Percentiles rank a stretch among this genome's conserved stretches.
Evolutionary conservation across 2,113 vertebrate genomes (phyloP).

Genomic region (Pterocles burchelli): DNA sequence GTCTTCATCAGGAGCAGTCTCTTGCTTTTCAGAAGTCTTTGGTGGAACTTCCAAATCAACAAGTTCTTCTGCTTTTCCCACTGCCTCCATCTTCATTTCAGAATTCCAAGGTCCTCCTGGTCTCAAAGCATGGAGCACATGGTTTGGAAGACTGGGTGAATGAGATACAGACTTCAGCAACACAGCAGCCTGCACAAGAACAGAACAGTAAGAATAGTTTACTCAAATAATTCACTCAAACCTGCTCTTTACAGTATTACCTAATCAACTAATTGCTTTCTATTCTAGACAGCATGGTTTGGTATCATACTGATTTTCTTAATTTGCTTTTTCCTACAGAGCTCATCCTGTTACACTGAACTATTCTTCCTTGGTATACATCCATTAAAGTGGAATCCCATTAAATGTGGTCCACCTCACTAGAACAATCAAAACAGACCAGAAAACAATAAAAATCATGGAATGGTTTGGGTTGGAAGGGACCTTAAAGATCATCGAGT

Average conservation of each 20-base stretch:
- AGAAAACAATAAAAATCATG: neutral
- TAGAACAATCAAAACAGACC: neutral
- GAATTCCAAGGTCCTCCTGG: slow-evolving; percentile 68
- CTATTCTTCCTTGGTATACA: neutral
- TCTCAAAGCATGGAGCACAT: slow-evolving; percentile 79
- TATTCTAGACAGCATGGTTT: neutral
- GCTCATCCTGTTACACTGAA: neutral
- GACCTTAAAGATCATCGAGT: too few species aligned
- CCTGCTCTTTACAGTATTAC: neutral
- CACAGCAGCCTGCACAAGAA: slow-evolving; percentile 68
- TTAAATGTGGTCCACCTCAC: fast-evolving
- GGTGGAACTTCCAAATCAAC: slow-evolving; percentile 82
- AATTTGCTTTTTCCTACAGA: neutral
- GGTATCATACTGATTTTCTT: fast-evolving
- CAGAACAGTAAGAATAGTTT: slow-evolving; percentile 2
- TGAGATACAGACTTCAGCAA: slow-evolving; percentile 45
- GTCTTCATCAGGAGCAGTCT: slow-evolving; percentile 75
- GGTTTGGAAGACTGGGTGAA: slow-evolving; percentile 20
- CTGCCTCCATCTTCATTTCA: slow-evolving; percentile 97
- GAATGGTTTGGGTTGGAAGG: too few species aligned
- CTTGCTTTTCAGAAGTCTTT: slow-evolving; percentile 81
- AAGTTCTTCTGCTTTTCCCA: slow-evolving; percentile 88
- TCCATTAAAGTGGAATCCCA: neutral
- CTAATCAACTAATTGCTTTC: neutral
- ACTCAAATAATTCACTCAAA: neutral